Conservation (phyloP, 2,113 vertebrate genomes). For the Barbus barbus region DNA sequence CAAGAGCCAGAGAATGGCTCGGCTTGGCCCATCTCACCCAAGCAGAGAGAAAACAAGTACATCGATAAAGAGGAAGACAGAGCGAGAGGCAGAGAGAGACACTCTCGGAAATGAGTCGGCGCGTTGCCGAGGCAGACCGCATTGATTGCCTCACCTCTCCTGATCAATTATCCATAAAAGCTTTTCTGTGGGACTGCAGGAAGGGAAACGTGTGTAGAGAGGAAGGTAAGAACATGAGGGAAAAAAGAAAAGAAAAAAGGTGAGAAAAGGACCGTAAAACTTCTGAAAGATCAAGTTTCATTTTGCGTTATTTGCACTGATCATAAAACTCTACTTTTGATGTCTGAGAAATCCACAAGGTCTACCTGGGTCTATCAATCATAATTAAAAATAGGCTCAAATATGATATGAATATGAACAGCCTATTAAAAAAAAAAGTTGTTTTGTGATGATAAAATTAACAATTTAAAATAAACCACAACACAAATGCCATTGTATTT, state of each 20-base stretch:
- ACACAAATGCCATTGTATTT: not conserved
- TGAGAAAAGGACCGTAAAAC: not conserved
- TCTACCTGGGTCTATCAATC: not conserved
- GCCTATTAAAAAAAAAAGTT: not conserved
- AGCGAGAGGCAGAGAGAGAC: conserved; percentile 61
- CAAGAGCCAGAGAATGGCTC: not conserved
- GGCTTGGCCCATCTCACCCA: not conserved
- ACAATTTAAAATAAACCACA: not conserved
- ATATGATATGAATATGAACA: not conserved
- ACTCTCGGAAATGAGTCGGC: conserved; percentile 69
- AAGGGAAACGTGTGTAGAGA: not conserved
- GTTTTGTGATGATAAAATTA: not conserved
- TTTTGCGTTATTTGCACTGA: not conserved
- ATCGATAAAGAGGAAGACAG: conserved; percentile 11
- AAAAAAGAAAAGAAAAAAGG: not conserved
- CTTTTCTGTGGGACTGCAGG: conserved; percentile 69
- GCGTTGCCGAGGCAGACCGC: conserved; percentile 66
- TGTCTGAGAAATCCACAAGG: not conserved
- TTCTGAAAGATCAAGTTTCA: not conserved
- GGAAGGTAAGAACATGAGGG: conserved; percentile 21
- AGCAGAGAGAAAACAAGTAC: conserved; percentile 19
- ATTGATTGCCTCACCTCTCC: conserved; percentile 72
- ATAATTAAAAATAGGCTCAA: not conserved
- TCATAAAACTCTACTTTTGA: not conserved
- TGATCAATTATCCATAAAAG: conserved; percentile 79